These are phyloP conservation scores for Drosophila pseudoobscura DNA, from an alignment of 1,140 invertebrate genomes.

Conservation along the genomic window DNA sequence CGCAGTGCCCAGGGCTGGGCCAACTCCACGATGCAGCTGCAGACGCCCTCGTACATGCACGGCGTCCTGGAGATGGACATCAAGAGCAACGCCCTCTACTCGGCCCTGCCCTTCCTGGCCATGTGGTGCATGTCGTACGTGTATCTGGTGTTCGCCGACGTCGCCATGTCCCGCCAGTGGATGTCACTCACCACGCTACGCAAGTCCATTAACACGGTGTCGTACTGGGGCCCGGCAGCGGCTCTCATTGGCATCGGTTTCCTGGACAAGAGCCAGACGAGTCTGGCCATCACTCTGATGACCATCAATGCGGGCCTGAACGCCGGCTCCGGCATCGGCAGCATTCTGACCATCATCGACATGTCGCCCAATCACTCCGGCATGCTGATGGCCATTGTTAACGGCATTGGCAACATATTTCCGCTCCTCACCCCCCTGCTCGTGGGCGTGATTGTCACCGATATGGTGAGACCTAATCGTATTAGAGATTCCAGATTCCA, in stretches of 20 bases:
- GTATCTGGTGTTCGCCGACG: conserved; percentile 83
- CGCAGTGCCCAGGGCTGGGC: conserved; percentile 97
- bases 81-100: conserved; percentile 87
- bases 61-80: conserved; percentile 92
- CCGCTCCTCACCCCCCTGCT: conserved; percentile 88
- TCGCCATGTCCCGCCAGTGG: conserved; percentile 59
- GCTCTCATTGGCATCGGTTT: conserved; percentile 87
- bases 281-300: conserved; percentile 86
- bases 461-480: conserved; percentile 84
- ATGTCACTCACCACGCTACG: conserved; percentile 82
- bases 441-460: conserved; percentile 86
- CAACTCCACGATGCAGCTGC: conserved; percentile 95
- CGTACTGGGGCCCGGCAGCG: conserved; percentile 85
- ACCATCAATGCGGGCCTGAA: conserved; percentile 90
- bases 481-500: background rate
- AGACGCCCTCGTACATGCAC: conserved; percentile 88
- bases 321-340: conserved; percentile 89
- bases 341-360: conserved; percentile 88
- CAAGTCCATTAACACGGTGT: conserved; percentile 88
- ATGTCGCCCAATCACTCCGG: conserved; percentile 91
- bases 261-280: conserved; percentile 60
- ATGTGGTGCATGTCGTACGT: conserved; percentile 88
- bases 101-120: conserved; percentile 91
- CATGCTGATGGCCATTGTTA: conserved; percentile 87
- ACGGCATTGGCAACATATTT: conserved; percentile 88